Evolutionary conservation across 2,888 invertebrate genomes (phyloP), one percentile per base, ranked within the genome.

Genomic region (Abrostola triplasia): DNA sequence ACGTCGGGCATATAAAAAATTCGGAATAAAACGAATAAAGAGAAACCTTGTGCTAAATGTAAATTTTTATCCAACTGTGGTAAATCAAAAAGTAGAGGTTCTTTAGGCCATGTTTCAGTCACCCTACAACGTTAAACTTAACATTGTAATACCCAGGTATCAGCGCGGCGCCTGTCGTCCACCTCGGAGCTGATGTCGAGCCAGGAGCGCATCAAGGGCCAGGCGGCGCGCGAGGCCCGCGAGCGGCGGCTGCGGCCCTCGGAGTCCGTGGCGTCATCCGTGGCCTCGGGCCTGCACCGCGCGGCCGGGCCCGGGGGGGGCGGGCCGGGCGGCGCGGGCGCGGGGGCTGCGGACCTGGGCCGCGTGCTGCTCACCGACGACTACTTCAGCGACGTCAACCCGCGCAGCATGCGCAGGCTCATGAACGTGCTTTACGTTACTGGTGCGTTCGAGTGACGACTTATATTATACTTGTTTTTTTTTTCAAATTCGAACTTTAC

Each of bases 311-410:
- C 77, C 83, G 9, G 69, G 51, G 0, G 75, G 67, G 2, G 61
- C 77, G 96, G 90, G 87, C 85, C 40, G 88, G 88, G 7, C n/a
- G 88, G 89, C 80, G 77, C 83, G 9, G 69, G 51, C 0, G 75
- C 24, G 67, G 2, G 61, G 76, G 97, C 97, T 1, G 97, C 97
- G 49, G 95, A 92, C 76, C 85, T 96, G 36, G 94, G 98, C 48
- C 97, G 98, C 80, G 98, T 98, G 94, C 95, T 99, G 75, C 95
- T 99, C 24, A 99, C 99, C 0, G 99, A 99, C 86, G 99, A 99
- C 91, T 99, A 99, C 95, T 99, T 99, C 91, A 99, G 99, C 83
- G 99, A 99, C 90, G 98, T 99, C 72, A 99, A 99, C 95, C 99
- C 99, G 0, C 95, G 99, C 52, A 99, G 98, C 83, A 99, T 99